phyloP scores from a whole-genome alignment of 1,140 invertebrate species.

The Trigoniulus corallinus region DNA sequence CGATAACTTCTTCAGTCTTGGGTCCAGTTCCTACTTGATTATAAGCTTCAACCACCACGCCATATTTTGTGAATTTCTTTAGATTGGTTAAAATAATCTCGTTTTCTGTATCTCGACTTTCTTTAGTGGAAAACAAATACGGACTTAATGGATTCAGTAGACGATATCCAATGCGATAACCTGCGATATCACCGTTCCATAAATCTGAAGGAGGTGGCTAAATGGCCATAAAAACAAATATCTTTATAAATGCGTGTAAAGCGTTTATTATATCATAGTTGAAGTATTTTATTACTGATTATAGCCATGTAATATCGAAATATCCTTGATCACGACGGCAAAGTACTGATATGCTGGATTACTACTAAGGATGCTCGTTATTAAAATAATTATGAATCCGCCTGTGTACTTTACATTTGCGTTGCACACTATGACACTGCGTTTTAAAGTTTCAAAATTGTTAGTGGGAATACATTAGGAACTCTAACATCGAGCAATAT shows the following conservation, averaged over 20 bases:
- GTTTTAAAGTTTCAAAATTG: too few species aligned
- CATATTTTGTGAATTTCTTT: constrained; percentile 93
- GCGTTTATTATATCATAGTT: not conserved
- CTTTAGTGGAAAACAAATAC: constrained; percentile 78
- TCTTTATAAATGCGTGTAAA: not conserved
- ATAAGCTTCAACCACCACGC: constrained; percentile 84
- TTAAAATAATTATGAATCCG: too few species aligned
- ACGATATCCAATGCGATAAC: constrained; percentile 84
- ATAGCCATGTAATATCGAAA: too few species aligned
- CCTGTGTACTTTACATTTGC: too few species aligned
- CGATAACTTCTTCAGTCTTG: constrained; percentile 70
- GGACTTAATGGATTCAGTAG: constrained; percentile 26
- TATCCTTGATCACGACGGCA: too few species aligned
- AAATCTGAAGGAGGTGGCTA: constrained; percentile 62
- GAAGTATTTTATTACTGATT: not conserved
- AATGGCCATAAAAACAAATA: constrained; percentile 5
- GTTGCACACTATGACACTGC: too few species aligned
- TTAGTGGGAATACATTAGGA: too few species aligned
- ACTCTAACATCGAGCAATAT: too few species aligned
- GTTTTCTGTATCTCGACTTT: constrained; percentile 63
- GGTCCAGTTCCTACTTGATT: constrained; percentile 90
- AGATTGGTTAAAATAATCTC: constrained; percentile 56
- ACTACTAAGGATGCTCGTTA: too few species aligned
- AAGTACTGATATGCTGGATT: too few species aligned
- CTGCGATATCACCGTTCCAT: constrained; percentile 79